Evolutionary conservation across 2,797 vertebrate species (phyloP).

Genomic region (Eulemur mongoz): DNA sequence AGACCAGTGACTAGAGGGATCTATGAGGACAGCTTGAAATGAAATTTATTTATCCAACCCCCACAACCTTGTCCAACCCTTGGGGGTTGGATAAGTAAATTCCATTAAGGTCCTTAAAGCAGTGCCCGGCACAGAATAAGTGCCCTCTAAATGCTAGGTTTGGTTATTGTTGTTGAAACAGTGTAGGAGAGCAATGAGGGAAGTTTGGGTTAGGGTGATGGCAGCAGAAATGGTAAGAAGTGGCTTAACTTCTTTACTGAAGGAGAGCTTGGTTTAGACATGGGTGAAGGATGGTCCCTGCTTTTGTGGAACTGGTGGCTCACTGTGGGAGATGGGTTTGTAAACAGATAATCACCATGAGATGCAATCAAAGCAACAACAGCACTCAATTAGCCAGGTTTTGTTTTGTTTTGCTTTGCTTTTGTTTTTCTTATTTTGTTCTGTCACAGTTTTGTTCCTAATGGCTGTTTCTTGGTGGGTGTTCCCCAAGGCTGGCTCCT

Average conservation of each 20-base stretch:
- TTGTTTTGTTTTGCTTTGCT: background rate
- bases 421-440: slow-evolving; percentile 62
- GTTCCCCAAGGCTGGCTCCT: slow-evolving; percentile 56
- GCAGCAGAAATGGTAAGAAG: background rate
- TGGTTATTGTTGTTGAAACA: background rate
- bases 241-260: background rate
- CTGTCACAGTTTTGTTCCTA: slow-evolving; percentile 63
- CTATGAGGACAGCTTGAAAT: slow-evolving; percentile 29
- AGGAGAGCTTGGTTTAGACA: slow-evolving; percentile 2
- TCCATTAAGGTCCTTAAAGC: background rate
- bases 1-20: background rate
- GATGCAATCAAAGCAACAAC: slow-evolving; percentile 42
- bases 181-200: background rate
- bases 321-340: slow-evolving; percentile 28
- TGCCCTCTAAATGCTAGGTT: background rate
- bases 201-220: background rate
- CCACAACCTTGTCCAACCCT: background rate
- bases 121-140: background rate
- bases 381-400: slow-evolving; percentile 49
- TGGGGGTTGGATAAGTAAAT: slow-evolving; percentile 3
- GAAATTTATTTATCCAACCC: background rate
- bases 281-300: background rate
- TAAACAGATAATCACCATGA: slow-evolving; percentile 59
- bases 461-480: slow-evolving; percentile 65
- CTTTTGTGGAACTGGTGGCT: slow-evolving; percentile 40